phyloP scores from a whole-genome alignment of 1,140 invertebrate species.

The Heliconius congener region DNA sequence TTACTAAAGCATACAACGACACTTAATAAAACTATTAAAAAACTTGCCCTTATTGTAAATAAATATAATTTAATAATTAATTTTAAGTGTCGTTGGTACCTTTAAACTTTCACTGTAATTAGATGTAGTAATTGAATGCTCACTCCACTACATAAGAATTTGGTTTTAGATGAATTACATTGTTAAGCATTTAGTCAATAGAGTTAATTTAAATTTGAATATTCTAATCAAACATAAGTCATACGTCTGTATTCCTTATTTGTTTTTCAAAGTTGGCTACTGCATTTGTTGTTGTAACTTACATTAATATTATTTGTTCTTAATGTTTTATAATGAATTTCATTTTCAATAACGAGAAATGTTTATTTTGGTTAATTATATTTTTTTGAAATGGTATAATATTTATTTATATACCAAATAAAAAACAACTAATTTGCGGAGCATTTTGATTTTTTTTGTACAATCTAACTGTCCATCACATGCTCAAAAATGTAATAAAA shows the following conservation, averaged over 20 bases:
- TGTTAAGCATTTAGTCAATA: conserved; percentile 28
- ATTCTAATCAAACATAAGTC: background rate
- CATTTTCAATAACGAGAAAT: background rate
- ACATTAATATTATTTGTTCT: background rate
- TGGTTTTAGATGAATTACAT: conserved; percentile 16
- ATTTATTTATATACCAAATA: background rate
- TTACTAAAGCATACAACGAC: conserved; percentile 19
- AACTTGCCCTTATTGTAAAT: conserved; percentile 40
- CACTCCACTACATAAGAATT: conserved; percentile 13
- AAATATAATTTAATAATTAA: conserved; percentile 25
- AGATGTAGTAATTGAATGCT: conserved; percentile 17
- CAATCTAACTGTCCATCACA: background rate
- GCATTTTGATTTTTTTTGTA: background rate
- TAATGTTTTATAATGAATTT: background rate
- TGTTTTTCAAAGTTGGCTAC: background rate
- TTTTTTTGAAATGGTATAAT: background rate
- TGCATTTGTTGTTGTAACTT: background rate
- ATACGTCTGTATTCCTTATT: background rate
- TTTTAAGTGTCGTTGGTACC: conserved; percentile 14
- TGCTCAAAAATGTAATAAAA: background rate
- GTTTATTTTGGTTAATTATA: background rate
- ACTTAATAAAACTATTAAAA: conserved; percentile 16
- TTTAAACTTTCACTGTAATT: conserved; percentile 22
- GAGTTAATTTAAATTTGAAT: conserved; percentile 17
- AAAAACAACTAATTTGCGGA: background rate